Base-by-base conservation (phyloP, 2,888 invertebrate species). In the Orthosia gracilis region DNA sequence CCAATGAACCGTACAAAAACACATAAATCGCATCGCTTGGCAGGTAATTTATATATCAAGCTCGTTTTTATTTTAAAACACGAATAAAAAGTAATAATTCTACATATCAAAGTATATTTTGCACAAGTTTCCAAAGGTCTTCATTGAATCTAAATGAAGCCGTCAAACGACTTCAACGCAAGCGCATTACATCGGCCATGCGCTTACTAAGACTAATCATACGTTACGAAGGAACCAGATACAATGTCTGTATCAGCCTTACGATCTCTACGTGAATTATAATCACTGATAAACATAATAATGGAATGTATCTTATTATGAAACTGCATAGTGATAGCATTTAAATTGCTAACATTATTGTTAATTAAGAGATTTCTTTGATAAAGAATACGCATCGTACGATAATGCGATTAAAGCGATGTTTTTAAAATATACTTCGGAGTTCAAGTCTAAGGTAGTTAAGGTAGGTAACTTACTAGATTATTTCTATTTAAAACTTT, bases 141-240 rank as follows among this genome's bases (percentile, higher is more conserved):
- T 59, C 71, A 54, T 54, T 64, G 63, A 71, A 78, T 76, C 45
- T 54, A 54, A 78, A 78, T 64, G 63, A 71, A 64, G 63, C 40
- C 11, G 71, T 71, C 78, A 40, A 64, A 72, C 76, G 11, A 15
- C 65, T 61, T 52, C n/a, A 40, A 49, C 21, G 61, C 52, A n/a
- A 18, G 63, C 55, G 57, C 52, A 76, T 49, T 67, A 31, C 15
- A 45, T 59, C 26, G 13, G 45, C n/a, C 26, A 40, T 63, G 45
- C 63, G 58, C 76, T 76, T 70, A 58, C 18, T 64, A 49, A 69
- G 69, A 64, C 69, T 52, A 75, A 78, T 80, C 75, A 78, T 50
- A 78, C 26, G 64, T 55, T 78, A 50, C 57, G 26, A 26, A 49
- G 54, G 55, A 55, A 52, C 47, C 31, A 70, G 66, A 80, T 76